Evolutionary conservation across 2,797 vertebrate genomes (phyloP), one percentile per base, ranked within the genome.

Genomic region (Lateolabrax maculatus): DNA sequence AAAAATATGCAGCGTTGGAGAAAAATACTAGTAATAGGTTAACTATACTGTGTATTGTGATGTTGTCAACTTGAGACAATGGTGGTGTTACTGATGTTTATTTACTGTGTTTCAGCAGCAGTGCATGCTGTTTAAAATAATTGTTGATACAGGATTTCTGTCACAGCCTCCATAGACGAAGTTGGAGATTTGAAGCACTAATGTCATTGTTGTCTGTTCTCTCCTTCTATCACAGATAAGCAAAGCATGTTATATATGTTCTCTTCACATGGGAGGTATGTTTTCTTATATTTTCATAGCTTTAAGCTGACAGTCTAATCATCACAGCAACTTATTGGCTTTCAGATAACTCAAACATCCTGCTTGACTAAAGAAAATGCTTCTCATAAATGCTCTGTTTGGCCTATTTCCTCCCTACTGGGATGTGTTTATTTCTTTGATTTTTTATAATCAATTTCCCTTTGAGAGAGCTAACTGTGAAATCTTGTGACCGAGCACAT

Each of bases 371-470:
- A 53, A 64, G 57, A 84, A 60, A 31, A 69, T 34, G 5, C 72
- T 69, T 75, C 56, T 85, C 46, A 68, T 77, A 75, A 75, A 79
- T 65, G 70, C 51, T 84, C 39, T 49, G 69, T 77, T 81, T 66
- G 77, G 56, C 77, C 55, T 29, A 25, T 71, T 79, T 80, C 74
- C 75, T 69, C 66, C 49, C 71, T 56, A 48, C 64, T 29, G 27
- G 56, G 36, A 76, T 34, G 60, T 60, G 62, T 63, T 77, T 58
- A 62, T 66, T 81, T 57, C 56, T 78, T 84, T 61, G 39, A 80
- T 71, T 86, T 72, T 48, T 63, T 13, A 60, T 70, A 78, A 85
- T 85, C 79, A 84, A 75, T 89, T 90, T 83, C 60, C 60, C 69
- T 71, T 71, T 84, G 78, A 75, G 75, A 55, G 61, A 72, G 75